Evolutionary conservation across 2,797 vertebrate genomes (phyloP).

Genomic region (Hemibagrus guttatus): DNA sequence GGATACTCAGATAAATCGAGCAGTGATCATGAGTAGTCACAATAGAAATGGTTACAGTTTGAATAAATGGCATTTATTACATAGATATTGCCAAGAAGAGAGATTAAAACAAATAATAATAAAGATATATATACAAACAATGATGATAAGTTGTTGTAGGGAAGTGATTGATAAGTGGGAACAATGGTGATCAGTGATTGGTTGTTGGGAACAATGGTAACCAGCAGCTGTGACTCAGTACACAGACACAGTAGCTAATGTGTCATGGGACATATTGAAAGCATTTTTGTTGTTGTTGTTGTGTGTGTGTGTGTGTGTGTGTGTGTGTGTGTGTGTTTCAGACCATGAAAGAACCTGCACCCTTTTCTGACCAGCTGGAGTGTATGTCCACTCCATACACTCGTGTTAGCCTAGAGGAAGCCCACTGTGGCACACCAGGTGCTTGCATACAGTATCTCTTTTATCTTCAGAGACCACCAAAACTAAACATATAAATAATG

Average conservation of each 20-base stretch:
- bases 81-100: no score
- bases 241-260: no score
- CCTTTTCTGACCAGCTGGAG: conserved; percentile 82
- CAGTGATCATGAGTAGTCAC: not conserved
- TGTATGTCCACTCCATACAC: conserved; percentile 74
- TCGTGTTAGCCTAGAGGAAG: conserved; percentile 82
- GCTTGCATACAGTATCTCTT: conserved; percentile 59
- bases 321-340: conserved; percentile 55
- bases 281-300: not conserved
- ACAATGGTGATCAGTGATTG: not conserved
- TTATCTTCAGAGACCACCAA: not conserved
- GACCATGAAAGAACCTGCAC: conserved; percentile 80
- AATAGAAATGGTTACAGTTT: not conserved
- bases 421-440: conserved; percentile 80
- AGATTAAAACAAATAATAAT: not conserved
- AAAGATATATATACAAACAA: not conserved
- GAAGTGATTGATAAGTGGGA: no score
- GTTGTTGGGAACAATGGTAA: not conserved
- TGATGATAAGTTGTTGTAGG: no score
- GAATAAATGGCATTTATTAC: not conserved
- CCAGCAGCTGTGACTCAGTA: not conserved
- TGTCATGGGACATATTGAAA: not conserved
- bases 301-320: not conserved
- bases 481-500: not conserved
- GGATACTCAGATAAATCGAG: not conserved